Conservation (phyloP, 2,797 vertebrate species). For the Phrynocephalus guinanensis region DNA sequence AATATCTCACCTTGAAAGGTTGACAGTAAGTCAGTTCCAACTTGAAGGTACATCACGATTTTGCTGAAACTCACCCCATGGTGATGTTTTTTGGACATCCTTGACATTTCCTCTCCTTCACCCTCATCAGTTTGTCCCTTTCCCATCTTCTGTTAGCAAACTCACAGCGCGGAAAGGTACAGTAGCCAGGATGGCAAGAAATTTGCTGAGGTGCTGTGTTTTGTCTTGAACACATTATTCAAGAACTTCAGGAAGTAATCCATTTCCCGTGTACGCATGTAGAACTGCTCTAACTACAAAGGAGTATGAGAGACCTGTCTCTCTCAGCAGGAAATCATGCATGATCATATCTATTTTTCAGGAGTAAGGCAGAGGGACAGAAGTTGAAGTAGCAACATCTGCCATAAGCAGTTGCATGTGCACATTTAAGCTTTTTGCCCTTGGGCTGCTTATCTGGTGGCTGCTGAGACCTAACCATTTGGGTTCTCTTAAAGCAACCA, state of each 20-base stretch:
- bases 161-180: no score
- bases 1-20: no score
- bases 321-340: slow-evolving; percentile 11
- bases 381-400: background rate
- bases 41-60: no score
- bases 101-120: background rate
- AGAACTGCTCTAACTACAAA: background rate
- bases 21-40: no score
- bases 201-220: slow-evolving; percentile 50
- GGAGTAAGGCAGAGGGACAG: no score
- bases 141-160: background rate
- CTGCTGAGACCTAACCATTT: slow-evolving; percentile 44
- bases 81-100: background rate
- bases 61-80: background rate
- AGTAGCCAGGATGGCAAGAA: slow-evolving; percentile 40
- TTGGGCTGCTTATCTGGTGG: slow-evolving; percentile 48
- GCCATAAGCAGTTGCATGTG: slow-evolving; percentile 38
- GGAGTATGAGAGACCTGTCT: background rate
- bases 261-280: background rate
- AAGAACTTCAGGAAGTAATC: slow-evolving; percentile 9
- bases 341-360: background rate
- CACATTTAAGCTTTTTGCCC: slow-evolving; percentile 42
- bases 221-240: slow-evolving; percentile 44
- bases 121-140: background rate
- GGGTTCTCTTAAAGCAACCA: slow-evolving; percentile 53